Percentiles rank a stretch among this genome's conserved stretches.
Conservation (phyloP, 2,113 vertebrate species). For the Chaetorhynchus papuensis region DNA sequence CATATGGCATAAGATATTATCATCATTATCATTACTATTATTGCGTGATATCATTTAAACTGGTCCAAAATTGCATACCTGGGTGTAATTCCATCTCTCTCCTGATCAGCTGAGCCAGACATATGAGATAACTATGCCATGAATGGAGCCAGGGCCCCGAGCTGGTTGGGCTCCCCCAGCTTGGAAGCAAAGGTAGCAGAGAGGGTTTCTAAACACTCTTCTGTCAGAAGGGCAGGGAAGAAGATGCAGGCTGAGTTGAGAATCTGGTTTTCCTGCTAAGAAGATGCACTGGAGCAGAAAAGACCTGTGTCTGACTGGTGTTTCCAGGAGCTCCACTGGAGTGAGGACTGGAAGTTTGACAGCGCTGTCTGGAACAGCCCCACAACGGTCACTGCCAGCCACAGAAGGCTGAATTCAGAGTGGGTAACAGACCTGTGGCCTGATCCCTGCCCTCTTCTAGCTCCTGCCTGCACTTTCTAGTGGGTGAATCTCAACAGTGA, state of each 20-base stretch:
- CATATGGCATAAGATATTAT: not conserved
- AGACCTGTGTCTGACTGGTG: not conserved
- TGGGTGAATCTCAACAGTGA: not conserved
- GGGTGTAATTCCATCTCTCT: not conserved
- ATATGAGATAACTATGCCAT: not conserved
- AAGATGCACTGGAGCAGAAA: not conserved
- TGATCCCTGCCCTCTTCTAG: not conserved
- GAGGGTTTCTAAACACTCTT: not conserved
- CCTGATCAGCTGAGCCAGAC: not conserved
- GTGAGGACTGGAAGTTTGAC: not conserved
- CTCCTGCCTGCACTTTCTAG: not conserved
- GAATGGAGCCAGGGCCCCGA: not conserved
- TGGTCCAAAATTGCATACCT: conserved; percentile 17
- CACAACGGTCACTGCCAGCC: not conserved
- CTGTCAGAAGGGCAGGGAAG: not conserved
- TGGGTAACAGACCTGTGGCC: not conserved
- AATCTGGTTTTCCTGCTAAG: not conserved
- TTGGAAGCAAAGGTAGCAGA: not conserved
- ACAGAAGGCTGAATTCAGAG: not conserved
- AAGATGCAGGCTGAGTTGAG: not conserved
- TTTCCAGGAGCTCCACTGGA: not conserved
- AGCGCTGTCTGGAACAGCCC: not conserved
- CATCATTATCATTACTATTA: not conserved
- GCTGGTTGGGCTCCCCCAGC: not conserved
- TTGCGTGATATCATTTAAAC: not conserved